A percentile compares a stretch with the other conserved stretches of the same genome.
Evolutionary conservation across 2,113 vertebrate genomes (phyloP).

Genomic region (Peromyscus californicus): DNA sequence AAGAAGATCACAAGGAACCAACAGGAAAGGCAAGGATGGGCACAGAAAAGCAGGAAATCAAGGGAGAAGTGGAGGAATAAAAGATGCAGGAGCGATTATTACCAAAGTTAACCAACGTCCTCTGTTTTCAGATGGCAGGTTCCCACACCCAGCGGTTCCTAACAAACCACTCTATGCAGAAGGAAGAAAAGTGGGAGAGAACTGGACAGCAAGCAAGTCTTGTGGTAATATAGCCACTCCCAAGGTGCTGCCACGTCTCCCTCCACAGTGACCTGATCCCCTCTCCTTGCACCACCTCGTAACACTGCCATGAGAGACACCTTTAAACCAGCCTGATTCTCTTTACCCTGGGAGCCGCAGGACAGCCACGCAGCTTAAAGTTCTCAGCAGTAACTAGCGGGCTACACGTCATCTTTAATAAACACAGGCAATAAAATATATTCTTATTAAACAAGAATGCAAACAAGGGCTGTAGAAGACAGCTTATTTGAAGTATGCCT

Average conservation of each 20-base stretch:
- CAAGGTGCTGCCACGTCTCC: too few species aligned
- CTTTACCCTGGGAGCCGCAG: background rate
- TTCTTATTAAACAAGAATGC: conserved; percentile 3
- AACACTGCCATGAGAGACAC: background rate
- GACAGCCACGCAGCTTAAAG: background rate
- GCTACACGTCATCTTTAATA: background rate
- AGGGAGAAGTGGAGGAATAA: background rate
- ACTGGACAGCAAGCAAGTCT: background rate
- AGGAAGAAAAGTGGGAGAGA: background rate
- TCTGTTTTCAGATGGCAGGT: background rate
- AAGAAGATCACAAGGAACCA: conserved; percentile 2
- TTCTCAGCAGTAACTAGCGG: background rate
- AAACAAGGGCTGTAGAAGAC: background rate
- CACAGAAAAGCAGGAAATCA: background rate
- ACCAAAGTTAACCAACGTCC: background rate
- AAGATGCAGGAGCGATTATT: background rate
- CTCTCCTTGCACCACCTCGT: background rate
- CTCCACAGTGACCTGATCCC: background rate
- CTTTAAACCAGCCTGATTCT: background rate
- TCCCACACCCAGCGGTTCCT: background rate
- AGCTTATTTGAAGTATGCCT: conserved; percentile 10
- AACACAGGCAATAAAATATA: background rate
- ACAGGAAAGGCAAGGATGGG: conserved; percentile 36
- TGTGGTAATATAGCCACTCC: accelerated
- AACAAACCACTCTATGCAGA: background rate